Conservation (phyloP, 92 coral and sea anemone genomes). For the Galaxea fascicularis region DNA sequence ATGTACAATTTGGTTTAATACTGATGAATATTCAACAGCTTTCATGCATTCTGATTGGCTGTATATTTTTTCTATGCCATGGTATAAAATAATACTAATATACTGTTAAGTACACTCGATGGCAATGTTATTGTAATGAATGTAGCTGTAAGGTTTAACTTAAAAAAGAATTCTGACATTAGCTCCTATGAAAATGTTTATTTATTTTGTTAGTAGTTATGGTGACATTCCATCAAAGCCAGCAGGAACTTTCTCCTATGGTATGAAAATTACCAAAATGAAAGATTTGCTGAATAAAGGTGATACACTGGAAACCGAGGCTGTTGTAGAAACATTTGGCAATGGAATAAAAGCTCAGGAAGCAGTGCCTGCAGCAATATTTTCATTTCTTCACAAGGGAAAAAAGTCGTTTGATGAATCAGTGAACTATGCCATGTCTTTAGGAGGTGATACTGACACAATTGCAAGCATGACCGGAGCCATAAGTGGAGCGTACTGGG, state of each 20-base stretch:
- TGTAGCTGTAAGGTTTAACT: too few species aligned
- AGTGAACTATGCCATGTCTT: constrained; percentile 89
- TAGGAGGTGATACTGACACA: constrained; percentile 99
- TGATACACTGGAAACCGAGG: constrained; percentile 61
- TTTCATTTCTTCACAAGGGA: constrained; percentile 87
- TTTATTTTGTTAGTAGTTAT: constrained; percentile 1
- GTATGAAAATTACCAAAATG: constrained; percentile 79
- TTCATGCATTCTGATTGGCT: too few species aligned
- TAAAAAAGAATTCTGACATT: too few species aligned
- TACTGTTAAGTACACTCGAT: too few species aligned
- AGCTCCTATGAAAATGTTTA: too few species aligned
- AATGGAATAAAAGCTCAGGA: constrained; percentile 90
- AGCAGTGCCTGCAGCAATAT: constrained; percentile 99
- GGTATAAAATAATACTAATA: too few species aligned
- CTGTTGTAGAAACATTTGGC: constrained; percentile 82
- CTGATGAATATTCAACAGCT: too few species aligned
- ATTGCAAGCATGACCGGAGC: constrained; percentile 99
- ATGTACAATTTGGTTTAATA: too few species aligned
- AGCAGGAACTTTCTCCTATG: constrained; percentile 65
- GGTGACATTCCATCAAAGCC: neutral
- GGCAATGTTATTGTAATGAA: too few species aligned
- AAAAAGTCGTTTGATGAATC: constrained; percentile 76
- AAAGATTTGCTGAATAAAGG: constrained; percentile 67
- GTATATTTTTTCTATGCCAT: too few species aligned
- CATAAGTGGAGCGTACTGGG: constrained; percentile 96